Evolutionary conservation across 2,113 vertebrate species (phyloP), one percentile per base, ranked within the genome.

Genomic region (Zosterops hypoxanthus): DNA sequence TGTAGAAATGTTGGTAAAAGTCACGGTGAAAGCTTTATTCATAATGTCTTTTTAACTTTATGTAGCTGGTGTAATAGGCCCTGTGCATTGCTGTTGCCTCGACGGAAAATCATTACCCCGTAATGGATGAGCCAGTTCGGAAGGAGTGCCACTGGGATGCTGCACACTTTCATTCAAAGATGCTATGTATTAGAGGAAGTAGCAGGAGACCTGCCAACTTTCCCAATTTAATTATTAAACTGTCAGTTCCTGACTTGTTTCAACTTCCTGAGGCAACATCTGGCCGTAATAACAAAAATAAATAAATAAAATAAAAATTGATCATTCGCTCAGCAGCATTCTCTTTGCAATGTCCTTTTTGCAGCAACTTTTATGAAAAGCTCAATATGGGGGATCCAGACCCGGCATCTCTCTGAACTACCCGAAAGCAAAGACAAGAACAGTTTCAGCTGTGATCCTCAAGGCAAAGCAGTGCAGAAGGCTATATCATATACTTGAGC

Each of bases 1-100:
- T 97, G 86, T 95, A 93, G 97, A 96, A 97, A 89, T 89, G 93
- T 81, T 96, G 96, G 96, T 97, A 96, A 97, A 98, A 98, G 97
- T 91, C 72, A n/a, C 21, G 5, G 55, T 3, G 8, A 97, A 92
- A 91, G 16, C 95, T 96, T 94, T 97, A 95, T 96, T 97, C 94
- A 63, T 97, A 97, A 98, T 96, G 97, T 96, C 97, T 98, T 98
- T 98, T 97, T 97, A 98, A 98, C 98, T 98, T 97, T 97, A 84
- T 97, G 96, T 97, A 95, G 97, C 96, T 96, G 94, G 93, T 94
- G 92, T 98, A 98, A 98, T 96, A 97, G 96, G 97, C 96, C 97
- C 97, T 91, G 94, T 84, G 97, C 97, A 96, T 90, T 95, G 92
- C 97, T 92, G 73, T 94, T 95, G 92, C 89, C 96, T 94, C 64